phyloP scores from a whole-genome alignment of 2,797 vertebrate genomes.

The Acrocephalus scirpaceus region DNA sequence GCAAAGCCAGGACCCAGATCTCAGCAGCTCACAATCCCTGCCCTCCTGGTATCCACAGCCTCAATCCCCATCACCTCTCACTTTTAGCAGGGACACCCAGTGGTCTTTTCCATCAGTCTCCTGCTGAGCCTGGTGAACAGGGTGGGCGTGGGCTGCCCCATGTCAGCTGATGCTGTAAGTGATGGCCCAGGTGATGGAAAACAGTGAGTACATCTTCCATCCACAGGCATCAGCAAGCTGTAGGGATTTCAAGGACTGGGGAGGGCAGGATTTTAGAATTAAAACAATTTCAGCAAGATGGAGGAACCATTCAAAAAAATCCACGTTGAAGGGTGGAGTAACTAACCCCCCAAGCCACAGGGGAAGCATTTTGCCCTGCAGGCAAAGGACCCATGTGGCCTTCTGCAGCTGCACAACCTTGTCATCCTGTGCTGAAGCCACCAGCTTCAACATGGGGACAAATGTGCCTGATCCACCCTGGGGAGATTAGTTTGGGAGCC shows the following conservation, averaged over 20 bases:
- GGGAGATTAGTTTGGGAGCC: background rate
- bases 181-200: background rate
- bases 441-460: accelerated
- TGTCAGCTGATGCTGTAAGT: background rate
- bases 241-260: background rate
- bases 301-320: background rate
- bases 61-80: background rate
- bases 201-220: background rate
- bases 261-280: background rate
- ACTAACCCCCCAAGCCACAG: background rate
- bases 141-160: accelerated
- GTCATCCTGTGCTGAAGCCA: background rate
- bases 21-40: background rate
- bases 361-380: background rate
- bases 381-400: background rate
- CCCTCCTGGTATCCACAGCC: background rate
- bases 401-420: background rate
- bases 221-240: background rate
- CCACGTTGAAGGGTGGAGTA: background rate
- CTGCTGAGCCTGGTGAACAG: background rate
- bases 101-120: background rate
- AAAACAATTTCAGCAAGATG: background rate
- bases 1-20: background rate
- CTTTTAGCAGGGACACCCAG: background rate
- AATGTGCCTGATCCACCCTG: background rate